Percentiles rank a stretch among this genome's conserved stretches.
Evolutionary conservation across 2,797 vertebrate genomes (phyloP).

Genomic region (Silurus lanzhouensis): DNA sequence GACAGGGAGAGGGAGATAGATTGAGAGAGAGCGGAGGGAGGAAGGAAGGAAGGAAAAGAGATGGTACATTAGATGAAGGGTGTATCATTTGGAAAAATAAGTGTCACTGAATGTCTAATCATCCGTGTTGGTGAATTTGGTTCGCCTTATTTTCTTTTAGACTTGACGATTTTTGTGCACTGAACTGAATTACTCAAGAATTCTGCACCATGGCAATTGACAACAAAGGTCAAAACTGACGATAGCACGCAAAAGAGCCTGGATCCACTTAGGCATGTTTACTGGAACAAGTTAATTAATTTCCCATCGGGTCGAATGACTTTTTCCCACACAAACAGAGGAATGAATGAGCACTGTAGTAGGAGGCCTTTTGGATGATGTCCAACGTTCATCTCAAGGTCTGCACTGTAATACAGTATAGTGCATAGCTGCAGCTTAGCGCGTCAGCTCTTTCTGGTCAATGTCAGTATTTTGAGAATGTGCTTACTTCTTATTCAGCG

Average conservation of each 20-base stretch:
- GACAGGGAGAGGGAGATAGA: neutral
- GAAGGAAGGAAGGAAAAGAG: conserved; percentile 6
- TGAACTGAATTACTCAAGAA: neutral
- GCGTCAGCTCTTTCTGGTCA: conserved; percentile 21
- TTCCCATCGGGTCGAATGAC: conserved; percentile 9
- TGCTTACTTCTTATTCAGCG: conserved; percentile 9
- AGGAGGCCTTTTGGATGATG: conserved; percentile 16
- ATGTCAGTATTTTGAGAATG: conserved; percentile 12
- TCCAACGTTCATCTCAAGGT: conserved; percentile 12
- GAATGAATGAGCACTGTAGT: conserved; percentile 17
- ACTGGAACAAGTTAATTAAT: conserved; percentile 15
- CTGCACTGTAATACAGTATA: conserved; percentile 23
- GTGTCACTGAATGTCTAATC: neutral
- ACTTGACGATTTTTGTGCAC: neutral
- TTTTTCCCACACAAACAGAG: neutral
- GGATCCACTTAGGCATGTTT: conserved; percentile 15
- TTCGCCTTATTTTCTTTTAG: neutral
- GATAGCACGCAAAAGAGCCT: neutral
- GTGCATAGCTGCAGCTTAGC: neutral
- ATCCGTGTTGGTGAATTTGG: neutral
- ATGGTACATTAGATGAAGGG: conserved; percentile 8
- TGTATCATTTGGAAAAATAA: conserved; percentile 19
- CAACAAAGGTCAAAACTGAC: neutral
- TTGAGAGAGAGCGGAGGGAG: neutral
- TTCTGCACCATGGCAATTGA: neutral